phyloP scores from a whole-genome alignment of 2,888 invertebrate genomes.

The Trichacis sp. region DNA sequence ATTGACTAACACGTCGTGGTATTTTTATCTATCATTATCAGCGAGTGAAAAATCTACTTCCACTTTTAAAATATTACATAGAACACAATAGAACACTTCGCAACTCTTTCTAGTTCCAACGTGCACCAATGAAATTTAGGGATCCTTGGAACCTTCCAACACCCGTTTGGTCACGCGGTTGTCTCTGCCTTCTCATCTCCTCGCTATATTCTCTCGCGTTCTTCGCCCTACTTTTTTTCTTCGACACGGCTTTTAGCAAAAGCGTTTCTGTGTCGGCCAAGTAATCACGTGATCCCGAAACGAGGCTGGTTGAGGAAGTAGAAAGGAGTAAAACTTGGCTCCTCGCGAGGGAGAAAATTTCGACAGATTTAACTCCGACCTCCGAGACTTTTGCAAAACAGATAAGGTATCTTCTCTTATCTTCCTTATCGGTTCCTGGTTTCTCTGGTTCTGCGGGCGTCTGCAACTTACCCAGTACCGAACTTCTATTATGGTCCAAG shows the following conservation, averaged over 20 bases:
- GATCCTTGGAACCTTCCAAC: no score
- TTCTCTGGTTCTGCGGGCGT: constrained; percentile 7
- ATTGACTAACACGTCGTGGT: no score
- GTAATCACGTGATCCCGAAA: constrained; percentile 60
- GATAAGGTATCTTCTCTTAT: constrained; percentile 21
- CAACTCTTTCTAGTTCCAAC: no score
- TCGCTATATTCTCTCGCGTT: constrained; percentile 6
- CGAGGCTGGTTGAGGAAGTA: constrained; percentile 30
- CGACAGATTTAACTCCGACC: constrained; percentile 20
- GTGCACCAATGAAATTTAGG: no score
- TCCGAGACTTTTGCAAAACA: constrained; percentile 22
- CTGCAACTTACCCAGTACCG: constrained; percentile 23
- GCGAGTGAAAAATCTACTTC: no score
- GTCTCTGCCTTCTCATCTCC: constrained; percentile 14
- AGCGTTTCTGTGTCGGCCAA: constrained; percentile 59
- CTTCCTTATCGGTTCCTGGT: constrained; percentile 15
- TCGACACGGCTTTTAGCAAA: constrained; percentile 55
- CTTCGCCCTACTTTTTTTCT: constrained; percentile 28
- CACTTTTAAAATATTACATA: no score
- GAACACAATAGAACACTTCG: no score
- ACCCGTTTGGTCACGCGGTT: no score
- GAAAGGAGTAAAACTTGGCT: constrained; percentile 27
- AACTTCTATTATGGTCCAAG: constrained; percentile 28
- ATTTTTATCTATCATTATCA: no score
- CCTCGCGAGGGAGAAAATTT: constrained; percentile 20